Evolutionary conservation across 2,113 vertebrate genomes (phyloP), one percentile per base, ranked within the genome.

Genomic region (Misgurnus anguillicaudatus): DNA sequence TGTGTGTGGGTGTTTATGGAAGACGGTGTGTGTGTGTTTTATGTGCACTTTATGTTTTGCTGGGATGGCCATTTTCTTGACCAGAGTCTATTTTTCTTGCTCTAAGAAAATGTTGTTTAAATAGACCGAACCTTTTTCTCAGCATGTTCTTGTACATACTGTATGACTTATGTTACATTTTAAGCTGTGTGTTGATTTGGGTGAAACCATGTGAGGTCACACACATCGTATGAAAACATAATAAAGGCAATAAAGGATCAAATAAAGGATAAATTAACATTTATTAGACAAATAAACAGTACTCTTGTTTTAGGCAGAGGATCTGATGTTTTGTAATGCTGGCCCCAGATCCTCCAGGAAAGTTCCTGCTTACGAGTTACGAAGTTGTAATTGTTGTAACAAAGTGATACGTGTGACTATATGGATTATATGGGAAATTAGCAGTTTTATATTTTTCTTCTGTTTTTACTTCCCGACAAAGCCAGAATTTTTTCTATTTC

Each of bases 1-100:
- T 63, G 57, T 79, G 66, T 79, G 77, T 79, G 77, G 67, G 77
- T 79, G 77, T 79, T 61, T 72, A 61, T 72, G 78, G 65, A 69
- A 39, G 55, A 61, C 24, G 48, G 57, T 31, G 63, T 78, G 64
- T 79, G 77, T 51, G 67, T 45, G 36, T 17, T 42, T 51, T 51
- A 51, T 57, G 17, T 58, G 38, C 57, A 57, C 11, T 58, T 21
- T 65, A 19, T 64, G 17, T 76, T 61, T 62, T 55, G 57, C 66
- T 79, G 77, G 57, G 61, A 57, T 80, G 69, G 69, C 55, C 47
- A 19, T 80, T 74, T 62, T 62, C 57, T 74, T 74, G 39, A 74
- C 72, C 72, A 74, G 13, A 62, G 14, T 74, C 57, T 74, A 74
- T 74, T 76, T 76, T 76, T 64, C 47, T 64, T 76, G 5, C 45